Percentiles rank a stretch among this genome's conserved stretches.
Conservation (phyloP, 2,888 invertebrate species). For the Clunio marinus region DNA sequence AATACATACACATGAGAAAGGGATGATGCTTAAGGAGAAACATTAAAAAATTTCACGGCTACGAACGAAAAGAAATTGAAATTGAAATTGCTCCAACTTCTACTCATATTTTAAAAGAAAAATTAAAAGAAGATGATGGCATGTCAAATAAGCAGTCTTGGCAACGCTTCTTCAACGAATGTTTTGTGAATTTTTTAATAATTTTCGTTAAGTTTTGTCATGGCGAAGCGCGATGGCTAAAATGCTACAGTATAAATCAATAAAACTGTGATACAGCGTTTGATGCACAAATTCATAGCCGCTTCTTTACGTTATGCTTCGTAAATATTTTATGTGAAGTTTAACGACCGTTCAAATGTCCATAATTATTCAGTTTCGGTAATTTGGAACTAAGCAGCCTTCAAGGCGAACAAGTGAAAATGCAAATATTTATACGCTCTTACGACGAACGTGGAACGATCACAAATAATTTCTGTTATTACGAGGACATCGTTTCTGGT, state of each 20-base stretch:
- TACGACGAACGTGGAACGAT: constrained; percentile 26
- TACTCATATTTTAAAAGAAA: constrained; percentile 10
- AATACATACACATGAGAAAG: no score
- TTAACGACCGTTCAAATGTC: background rate
- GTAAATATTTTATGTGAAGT: no score
- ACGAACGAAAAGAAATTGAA: no score
- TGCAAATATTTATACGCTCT: constrained; percentile 37
- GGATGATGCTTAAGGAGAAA: no score
- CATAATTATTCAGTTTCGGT: constrained; percentile 25
- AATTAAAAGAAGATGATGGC: background rate
- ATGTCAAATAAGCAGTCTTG: background rate
- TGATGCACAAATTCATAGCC: background rate
- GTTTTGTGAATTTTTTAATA: background rate
- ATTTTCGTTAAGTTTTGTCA: constrained; percentile 19
- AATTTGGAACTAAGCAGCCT: constrained; percentile 16
- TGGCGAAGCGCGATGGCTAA: background rate
- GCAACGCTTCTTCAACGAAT: background rate
- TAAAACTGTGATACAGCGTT: background rate
- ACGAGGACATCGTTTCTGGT: constrained; percentile 16
- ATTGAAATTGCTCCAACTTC: background rate
- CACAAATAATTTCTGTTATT: constrained; percentile 33
- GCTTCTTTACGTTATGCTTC: background rate
- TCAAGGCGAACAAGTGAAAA: constrained; percentile 29
- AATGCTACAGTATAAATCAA: background rate
- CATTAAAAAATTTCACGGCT: no score